A percentile compares a stretch with the other conserved stretches of the same genome.
Conservation (phyloP, 2,797 vertebrate species). For the Lycodopsis pacificus region DNA sequence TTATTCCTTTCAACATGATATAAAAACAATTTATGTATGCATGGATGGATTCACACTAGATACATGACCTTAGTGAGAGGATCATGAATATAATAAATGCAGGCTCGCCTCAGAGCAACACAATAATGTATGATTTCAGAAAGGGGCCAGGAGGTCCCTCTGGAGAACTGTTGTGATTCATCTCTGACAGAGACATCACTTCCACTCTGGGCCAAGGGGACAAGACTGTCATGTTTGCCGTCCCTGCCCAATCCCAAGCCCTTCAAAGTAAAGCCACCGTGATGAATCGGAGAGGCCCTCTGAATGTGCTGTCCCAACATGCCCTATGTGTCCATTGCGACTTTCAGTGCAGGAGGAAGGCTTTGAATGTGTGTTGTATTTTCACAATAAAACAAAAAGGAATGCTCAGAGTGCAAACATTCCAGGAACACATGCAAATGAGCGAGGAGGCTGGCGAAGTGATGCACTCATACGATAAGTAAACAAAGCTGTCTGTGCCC, state of each 20-base stretch:
- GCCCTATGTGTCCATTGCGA: conserved; percentile 40
- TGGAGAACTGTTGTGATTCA: conserved; percentile 71
- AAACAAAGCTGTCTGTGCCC: conserved; percentile 64
- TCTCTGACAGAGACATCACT: conserved; percentile 79
- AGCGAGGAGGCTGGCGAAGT: conserved; percentile 51
- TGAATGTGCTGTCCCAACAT: conserved; percentile 52
- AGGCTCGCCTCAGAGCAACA: conserved; percentile 54
- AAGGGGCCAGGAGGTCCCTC: conserved; percentile 70
- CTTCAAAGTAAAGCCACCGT: conserved; percentile 76
- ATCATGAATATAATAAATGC: conserved; percentile 67
- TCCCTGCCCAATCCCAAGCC: conserved; percentile 63
- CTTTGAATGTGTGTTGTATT: conserved; percentile 24
- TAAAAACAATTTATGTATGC: conserved; percentile 54
- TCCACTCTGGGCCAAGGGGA: conserved; percentile 68
- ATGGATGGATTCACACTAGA: conserved; percentile 52
- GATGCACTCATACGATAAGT: conserved; percentile 56
- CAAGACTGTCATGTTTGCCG: conserved; percentile 76
- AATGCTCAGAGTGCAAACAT: conserved; percentile 36
- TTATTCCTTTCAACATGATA: conserved; percentile 45
- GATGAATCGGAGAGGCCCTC: conserved; percentile 67
- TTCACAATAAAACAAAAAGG: conserved; percentile 44
- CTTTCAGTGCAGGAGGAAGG: conserved; percentile 13
- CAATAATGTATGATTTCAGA: conserved; percentile 74
- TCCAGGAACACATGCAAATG: conserved; percentile 70
- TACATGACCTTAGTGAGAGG: conserved; percentile 41